Evolutionary conservation across 1,140 invertebrate species (phyloP), one percentile per base, ranked within the genome.

Genomic region (Gonioctena quinquepunctata): DNA sequence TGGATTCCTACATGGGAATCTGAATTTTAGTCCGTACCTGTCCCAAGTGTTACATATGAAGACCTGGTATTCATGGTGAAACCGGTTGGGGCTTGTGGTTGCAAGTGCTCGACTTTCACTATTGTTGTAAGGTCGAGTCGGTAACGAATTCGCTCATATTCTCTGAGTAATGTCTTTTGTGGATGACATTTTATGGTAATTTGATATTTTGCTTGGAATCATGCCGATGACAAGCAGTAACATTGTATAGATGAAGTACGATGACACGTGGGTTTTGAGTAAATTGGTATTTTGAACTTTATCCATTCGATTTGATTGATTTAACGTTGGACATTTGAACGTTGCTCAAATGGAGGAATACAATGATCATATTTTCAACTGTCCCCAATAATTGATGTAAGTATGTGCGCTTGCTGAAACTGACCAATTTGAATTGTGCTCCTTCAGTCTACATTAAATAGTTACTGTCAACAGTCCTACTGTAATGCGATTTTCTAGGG

Each of bases 41-140:
- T 64, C 64, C 33, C 33, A 42, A 42, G 11, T 72, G 71, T 69
- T 72, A 72, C 67, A 72, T 68, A 69, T 67, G 71, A 72, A 72
- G 71, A 72, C 57, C 60, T 72, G 66, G 63, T 66, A 72, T 72
- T 69, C 16, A 62, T 62, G 71, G 71, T 69, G 33, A 13, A 72
- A 72, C 71, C 71, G 67, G 71, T 72, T 72, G 65, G 18, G 68
- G 61, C 66, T 60, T 69, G 67, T 69, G 52, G 42, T 72, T 56
- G 42, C 56, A 66, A 64, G 57, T 72, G 67, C 67, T 72, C 71
- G 71, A 72, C 71, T 72, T 72, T 72, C 71, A 72, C 71, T 72
- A 72, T 68, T 69, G 67, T 72, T 66, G 66, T 67, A 69, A 72
- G 71, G 71, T 72, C 66, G 62, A 64, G 71, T 68, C 66, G 56